A percentile compares a stretch with the other conserved stretches of the same genome.
Evolutionary conservation across 2,888 invertebrate species (phyloP).

Genomic region (Drosophila silvestris): DNA sequence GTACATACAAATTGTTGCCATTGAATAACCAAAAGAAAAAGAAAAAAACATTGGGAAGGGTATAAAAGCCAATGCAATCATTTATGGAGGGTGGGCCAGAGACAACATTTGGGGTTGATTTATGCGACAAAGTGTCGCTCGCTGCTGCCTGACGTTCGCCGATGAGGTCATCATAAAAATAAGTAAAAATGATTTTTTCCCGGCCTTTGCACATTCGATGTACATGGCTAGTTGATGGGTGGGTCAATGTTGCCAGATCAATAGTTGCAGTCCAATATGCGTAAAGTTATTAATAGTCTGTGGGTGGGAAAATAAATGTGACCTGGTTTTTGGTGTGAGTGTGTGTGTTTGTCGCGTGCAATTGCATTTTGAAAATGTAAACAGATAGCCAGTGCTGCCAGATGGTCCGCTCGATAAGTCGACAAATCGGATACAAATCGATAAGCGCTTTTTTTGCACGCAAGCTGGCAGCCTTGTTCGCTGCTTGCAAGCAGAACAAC

Average conservation of each 20-base stretch:
- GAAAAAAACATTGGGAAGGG: neutral
- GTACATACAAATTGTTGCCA: slow-evolving; percentile 47
- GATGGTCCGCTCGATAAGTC: slow-evolving; percentile 25
- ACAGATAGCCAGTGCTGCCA: slow-evolving; percentile 37
- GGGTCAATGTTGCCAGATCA: slow-evolving; percentile 6
- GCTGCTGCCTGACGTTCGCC: slow-evolving; percentile 5
- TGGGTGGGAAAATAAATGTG: slow-evolving; percentile 7
- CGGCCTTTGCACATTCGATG: neutral
- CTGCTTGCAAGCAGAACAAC: slow-evolving; percentile 47
- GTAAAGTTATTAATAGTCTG: slow-evolving; percentile 7
- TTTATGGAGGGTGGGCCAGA: neutral
- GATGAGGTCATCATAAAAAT: slow-evolving; percentile 26
- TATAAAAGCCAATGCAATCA: slow-evolving; percentile 2
- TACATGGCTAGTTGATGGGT: neutral
- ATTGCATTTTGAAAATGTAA: slow-evolving; percentile 39
- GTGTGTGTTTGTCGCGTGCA: slow-evolving; percentile 10
- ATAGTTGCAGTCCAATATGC: neutral
- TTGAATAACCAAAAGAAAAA: slow-evolving; percentile 6
- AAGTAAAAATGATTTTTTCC: neutral
- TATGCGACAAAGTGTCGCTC: slow-evolving; percentile 1
- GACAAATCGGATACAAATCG: slow-evolving; percentile 33
- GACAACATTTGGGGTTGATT: slow-evolving; percentile 21
- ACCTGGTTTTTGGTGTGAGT: slow-evolving; percentile 14
- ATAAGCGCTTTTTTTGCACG: slow-evolving; percentile 11
- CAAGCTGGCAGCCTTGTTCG: slow-evolving; percentile 45